phyloP scores from a whole-genome alignment of 1,140 invertebrate species.

The Drosophila watanabei region DNA sequence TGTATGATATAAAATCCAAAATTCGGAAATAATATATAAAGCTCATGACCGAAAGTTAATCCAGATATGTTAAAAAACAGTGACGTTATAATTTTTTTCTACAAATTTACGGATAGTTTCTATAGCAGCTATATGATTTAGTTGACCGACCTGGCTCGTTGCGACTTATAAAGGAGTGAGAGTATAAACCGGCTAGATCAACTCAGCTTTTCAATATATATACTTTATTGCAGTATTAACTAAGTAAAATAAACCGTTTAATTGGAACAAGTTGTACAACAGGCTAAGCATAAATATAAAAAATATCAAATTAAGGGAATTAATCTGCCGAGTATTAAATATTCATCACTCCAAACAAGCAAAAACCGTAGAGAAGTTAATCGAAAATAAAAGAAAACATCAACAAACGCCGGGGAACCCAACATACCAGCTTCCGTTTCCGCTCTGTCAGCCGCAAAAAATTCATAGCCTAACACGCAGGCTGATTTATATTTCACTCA shows the following conservation, averaged over 20 bases:
- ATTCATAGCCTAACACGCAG: slow-evolving; percentile 57
- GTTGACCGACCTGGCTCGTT: too few species aligned
- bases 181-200: too few species aligned
- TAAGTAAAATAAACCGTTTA: background rate
- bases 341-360: background rate
- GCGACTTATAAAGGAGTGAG: too few species aligned
- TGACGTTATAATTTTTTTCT: too few species aligned
- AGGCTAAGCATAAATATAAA: background rate
- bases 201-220: too few species aligned
- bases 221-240: too few species aligned
- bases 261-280: background rate
- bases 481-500: slow-evolving; percentile 63
- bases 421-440: slow-evolving; percentile 45
- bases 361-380: slow-evolving; percentile 12
- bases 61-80: too few species aligned
- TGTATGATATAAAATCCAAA: too few species aligned
- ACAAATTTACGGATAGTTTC: too few species aligned
- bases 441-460: slow-evolving; percentile 35
- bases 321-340: background rate
- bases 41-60: too few species aligned
- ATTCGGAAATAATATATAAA: too few species aligned
- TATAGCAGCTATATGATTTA: too few species aligned
- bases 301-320: background rate
- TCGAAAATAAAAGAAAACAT: slow-evolving; percentile 12
- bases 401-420: background rate